Evolutionary conservation across 1,140 invertebrate species (phyloP), one percentile per base, ranked within the genome.

Genomic region (Ruditapes philippinarum): DNA sequence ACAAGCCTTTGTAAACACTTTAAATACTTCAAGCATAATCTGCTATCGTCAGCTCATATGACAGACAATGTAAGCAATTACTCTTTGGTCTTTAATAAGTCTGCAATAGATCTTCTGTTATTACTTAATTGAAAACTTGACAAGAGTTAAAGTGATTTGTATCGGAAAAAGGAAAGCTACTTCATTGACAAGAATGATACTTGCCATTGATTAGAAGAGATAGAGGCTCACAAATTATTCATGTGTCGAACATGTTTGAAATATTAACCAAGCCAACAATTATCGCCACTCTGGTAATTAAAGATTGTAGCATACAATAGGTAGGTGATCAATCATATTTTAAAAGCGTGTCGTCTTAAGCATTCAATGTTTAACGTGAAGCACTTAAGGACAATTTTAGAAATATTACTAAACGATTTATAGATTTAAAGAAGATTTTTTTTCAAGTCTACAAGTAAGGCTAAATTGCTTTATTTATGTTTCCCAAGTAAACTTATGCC

Each of bases 81-180:
- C 57, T 62, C n/a, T 62, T 62, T n/a, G 25, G 57, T 14, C 14
- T 45, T 62, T 70, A 70, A 70, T 70, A 22, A 38, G 65, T 70
- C 65, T 70, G 36, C 65, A 70, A 36, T 36, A n/a, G 65, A 51
- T 45, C 73, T 51, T 45, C 40, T 51, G 12, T 51, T 31, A 31
- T 49, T 25, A 49, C 33, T 51, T 76, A 76, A 76, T 76, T 76
- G 42, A 28, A 76, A 28, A 49, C 45, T 49, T 49, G 73, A 76
- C 45, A 45, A 51, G 40, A 49, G 73, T 76, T 25, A 31, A 51
- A 28, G 73, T 33, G n/a, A 76, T 51, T 51, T 76, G 12, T n/a
- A 45, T 45, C 40, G 45, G 22, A 76, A 33, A 38, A 38, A 70
- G 33, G 1, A 49, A 49, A 45, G 33, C 12, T 36, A 17, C 25